phyloP scores from a whole-genome alignment of 1,140 invertebrate species.

The Leguminivora glycinivorella region DNA sequence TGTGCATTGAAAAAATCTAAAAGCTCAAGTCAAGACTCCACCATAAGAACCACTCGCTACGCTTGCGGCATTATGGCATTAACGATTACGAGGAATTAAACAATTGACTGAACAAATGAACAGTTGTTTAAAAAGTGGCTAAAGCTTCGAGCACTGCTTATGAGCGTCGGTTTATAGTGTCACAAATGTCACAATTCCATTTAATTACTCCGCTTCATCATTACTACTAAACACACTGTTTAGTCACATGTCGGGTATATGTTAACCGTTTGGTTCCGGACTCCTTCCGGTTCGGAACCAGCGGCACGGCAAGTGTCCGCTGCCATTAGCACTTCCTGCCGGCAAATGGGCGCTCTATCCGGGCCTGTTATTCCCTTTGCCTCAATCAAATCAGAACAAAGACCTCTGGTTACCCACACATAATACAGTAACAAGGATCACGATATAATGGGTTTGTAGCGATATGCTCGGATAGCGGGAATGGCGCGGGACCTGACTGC shows the following conservation, averaged over 20 bases:
- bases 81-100: too few species aligned
- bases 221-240: constrained; percentile 24
- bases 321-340: constrained; percentile 69
- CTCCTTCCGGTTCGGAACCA: constrained; percentile 59
- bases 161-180: not conserved
- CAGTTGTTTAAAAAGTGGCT: too few species aligned
- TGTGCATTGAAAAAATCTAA: too few species aligned
- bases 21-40: too few species aligned
- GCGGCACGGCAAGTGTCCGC: constrained; percentile 38
- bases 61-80: too few species aligned
- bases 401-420: not conserved
- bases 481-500: not conserved
- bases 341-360: constrained; percentile 58
- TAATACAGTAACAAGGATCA: not conserved
- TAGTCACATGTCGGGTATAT: constrained; percentile 33
- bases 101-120: too few species aligned
- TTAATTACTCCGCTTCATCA: not conserved
- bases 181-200: not conserved
- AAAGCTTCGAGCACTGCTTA: not conserved
- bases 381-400: not conserved
- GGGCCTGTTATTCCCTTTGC: constrained; percentile 28
- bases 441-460: not conserved
- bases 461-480: not conserved
- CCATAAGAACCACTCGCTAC: too few species aligned
- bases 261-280: constrained; percentile 61